Percentiles rank a stretch among this genome's conserved stretches.
Conservation (phyloP, 2,113 vertebrate species). For the Furnarius figulus region DNA sequence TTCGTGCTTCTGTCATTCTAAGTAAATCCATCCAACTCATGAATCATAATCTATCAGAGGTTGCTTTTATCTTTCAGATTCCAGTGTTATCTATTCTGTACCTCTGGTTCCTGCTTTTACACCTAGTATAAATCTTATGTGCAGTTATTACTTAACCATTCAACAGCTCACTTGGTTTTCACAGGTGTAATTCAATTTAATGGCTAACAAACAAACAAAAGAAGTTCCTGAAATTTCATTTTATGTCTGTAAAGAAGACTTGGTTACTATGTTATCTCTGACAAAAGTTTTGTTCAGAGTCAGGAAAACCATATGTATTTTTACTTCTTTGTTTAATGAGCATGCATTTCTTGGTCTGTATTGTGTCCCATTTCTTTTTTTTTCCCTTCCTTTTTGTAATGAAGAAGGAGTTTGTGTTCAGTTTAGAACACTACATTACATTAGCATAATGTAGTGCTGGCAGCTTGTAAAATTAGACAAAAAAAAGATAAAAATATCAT, state of each 20-base stretch:
- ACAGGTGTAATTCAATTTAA: neutral
- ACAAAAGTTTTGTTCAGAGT: neutral
- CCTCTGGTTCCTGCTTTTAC: neutral
- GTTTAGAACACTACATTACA: neutral
- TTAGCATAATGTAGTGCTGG: neutral
- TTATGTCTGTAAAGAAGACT: neutral
- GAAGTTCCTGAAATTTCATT: neutral
- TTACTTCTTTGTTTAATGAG: neutral
- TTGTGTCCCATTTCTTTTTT: neutral
- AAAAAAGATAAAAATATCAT: neutral
- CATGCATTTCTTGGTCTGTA: neutral
- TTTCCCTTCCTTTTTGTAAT: neutral
- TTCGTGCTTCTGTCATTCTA: neutral
- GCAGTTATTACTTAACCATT: neutral
- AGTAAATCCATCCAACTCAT: slow-evolving; percentile 1
- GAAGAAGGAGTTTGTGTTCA: neutral
- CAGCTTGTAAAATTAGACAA: neutral
- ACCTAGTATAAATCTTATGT: neutral
- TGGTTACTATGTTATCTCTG: neutral
- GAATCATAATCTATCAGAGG: slow-evolving; percentile 6
- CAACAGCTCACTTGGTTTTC: neutral
- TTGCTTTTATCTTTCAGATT: slow-evolving; percentile 23
- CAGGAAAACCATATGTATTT: neutral
- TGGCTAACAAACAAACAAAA: neutral
- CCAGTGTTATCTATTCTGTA: neutral